Base-by-base conservation (phyloP, 2,888 invertebrate species). In the Yponomeuta evonymella region DNA sequence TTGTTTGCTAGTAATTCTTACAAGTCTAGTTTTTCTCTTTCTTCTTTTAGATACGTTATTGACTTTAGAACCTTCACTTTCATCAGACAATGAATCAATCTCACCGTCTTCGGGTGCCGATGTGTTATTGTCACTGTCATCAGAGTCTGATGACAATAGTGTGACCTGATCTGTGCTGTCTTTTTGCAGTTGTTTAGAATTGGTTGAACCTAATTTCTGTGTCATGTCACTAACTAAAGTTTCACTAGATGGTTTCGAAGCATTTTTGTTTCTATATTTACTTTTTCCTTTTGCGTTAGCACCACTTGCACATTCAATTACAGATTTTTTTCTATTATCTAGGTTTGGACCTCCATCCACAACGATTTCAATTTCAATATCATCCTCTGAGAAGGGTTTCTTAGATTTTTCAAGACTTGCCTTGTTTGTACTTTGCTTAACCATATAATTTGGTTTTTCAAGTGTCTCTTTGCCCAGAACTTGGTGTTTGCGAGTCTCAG, bases 231-330 rank as follows among this genome's bases (percentile, higher is more conserved):
- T 58, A 15, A 58, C 51, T 88, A 92, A 89, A 76, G 92, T 92
- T 73, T 92, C 91, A 1, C 89, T 81, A 78, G 93, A 93, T 23
- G 92, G 73, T 71, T 93, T 88, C 0, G 92, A 74, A 2, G 86
- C 90, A 51, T 93, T 90, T 75, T 93, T 92, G 74, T 93, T 92
- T 5, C 88, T 85, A 74, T 92, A 84, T 58, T 58, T 15, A 12
- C 73, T 1, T 65, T 29, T 30, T 23, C 33, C 29, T 33, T 33
- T 65, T 33, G 33, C 5, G 4, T 6, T 29, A 4, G 30, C 11
- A 30, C 23, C 30, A 10, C 9, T 65, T 33, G 29, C 65, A 33
- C 8, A 4, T 30, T 30, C 4, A 23, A 6, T 65, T 4, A 12
- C 5, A 30, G 3, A 4, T 65, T 29, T 65, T 23, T 33, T 30